Conservation (phyloP, 2,888 invertebrate species). For the Erannis defoliaria region DNA sequence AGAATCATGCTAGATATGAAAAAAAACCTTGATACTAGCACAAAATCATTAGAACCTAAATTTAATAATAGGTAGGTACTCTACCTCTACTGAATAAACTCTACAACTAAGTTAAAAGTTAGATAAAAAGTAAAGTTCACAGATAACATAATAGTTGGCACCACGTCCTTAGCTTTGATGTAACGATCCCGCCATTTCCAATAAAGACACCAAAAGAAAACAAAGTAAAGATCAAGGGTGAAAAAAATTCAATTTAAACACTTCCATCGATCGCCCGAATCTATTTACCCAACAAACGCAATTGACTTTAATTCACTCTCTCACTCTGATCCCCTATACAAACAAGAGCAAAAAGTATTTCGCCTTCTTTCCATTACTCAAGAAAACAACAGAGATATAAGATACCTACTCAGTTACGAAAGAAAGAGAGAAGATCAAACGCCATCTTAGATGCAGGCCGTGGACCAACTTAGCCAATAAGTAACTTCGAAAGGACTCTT, state of each 20-base stretch:
- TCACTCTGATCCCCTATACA: slow-evolving; percentile 70
- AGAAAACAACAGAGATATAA: slow-evolving; percentile 71
- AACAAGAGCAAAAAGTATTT: slow-evolving; percentile 72
- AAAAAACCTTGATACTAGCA: too few relatives aligned
- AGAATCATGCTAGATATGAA: too few relatives aligned
- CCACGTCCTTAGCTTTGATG: neutral
- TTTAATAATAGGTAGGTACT: neutral
- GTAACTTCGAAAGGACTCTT: slow-evolving; percentile 67
- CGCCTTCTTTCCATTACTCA: slow-evolving; percentile 76
- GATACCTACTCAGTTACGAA: slow-evolving; percentile 48
- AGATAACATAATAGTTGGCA: neutral
- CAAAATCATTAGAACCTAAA: too few relatives aligned
- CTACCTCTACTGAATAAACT: too few relatives aligned
- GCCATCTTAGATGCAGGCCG: slow-evolving; percentile 85
- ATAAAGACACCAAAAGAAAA: slow-evolving; percentile 23
- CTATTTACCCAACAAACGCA: slow-evolving; percentile 76
- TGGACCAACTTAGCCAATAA: slow-evolving; percentile 85
- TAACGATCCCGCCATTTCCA: slow-evolving; percentile 19
- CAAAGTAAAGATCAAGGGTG: slow-evolving; percentile 35
- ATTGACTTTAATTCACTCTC: slow-evolving; percentile 67
- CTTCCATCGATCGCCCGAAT: slow-evolving; percentile 65
- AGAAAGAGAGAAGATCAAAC: slow-evolving; percentile 67
- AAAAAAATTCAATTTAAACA: slow-evolving; percentile 44
- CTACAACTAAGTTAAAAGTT: too few relatives aligned
- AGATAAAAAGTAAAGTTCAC: neutral